A percentile compares a stretch with the other conserved stretches of the same genome.
These are phyloP conservation scores for Phalacrocorax pelagicus DNA, from an alignment of 2,113 vertebrate species.

Conservation along the genomic window DNA sequence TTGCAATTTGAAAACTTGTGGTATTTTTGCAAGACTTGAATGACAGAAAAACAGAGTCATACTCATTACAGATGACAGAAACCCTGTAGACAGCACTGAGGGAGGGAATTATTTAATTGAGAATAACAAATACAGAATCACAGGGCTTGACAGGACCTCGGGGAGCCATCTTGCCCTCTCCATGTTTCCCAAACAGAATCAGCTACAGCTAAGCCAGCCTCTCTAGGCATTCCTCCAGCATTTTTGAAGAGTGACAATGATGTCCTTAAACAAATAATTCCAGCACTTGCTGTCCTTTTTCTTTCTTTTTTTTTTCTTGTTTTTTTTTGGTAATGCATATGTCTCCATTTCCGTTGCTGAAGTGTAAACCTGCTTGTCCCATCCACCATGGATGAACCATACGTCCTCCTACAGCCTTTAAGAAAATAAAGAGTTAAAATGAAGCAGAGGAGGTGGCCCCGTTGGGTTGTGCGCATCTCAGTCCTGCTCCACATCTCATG, in stretches of 20 bases:
- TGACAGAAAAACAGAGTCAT: background rate
- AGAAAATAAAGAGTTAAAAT: background rate
- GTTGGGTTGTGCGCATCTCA: rapidly evolving
- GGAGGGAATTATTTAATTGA: constrained; percentile 15
- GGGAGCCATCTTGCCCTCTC: background rate
- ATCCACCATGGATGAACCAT: background rate
- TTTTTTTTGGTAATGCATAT: no score
- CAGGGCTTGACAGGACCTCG: background rate
- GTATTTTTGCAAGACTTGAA: background rate
- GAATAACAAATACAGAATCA: background rate
- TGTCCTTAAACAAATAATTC: background rate
- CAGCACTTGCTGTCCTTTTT: background rate
- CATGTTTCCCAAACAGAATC: background rate
- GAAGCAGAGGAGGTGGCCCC: background rate
- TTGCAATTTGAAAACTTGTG: background rate
- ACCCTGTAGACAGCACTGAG: background rate
- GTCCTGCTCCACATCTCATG: rapidly evolving
- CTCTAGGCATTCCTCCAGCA: background rate
- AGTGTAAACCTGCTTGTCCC: background rate
- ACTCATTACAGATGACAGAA: background rate
- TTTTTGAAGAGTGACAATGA: background rate
- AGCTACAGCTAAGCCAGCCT: background rate
- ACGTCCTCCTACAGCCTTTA: background rate
- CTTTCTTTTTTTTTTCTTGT: no score
- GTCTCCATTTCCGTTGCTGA: background rate